phyloP scores from a whole-genome alignment of 1,140 invertebrate species.

The Zophobas atratus region DNA sequence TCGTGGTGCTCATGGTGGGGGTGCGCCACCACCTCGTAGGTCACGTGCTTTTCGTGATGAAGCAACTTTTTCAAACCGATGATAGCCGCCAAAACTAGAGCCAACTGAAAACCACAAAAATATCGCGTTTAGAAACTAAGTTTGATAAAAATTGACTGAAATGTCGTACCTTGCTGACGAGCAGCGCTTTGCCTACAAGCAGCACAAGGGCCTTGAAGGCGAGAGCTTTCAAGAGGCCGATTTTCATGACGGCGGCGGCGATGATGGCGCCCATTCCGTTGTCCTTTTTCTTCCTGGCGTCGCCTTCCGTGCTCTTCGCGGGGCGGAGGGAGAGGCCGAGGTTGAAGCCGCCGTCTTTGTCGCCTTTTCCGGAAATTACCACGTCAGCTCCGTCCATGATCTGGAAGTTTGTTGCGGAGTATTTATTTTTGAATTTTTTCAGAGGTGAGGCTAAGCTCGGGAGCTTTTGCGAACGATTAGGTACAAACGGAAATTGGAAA shows the following conservation, averaged over 20 bases:
- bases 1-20: slow-evolving; percentile 72
- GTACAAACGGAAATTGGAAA: no score
- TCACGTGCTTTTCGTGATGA: slow-evolving; percentile 81
- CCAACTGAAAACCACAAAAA: slow-evolving; percentile 70
- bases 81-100: slow-evolving; percentile 82
- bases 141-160: not conserved
- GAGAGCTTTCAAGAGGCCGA: slow-evolving; percentile 83
- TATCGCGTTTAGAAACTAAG: not conserved
- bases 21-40: slow-evolving; percentile 81
- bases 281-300: slow-evolving; percentile 79
- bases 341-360: slow-evolving; percentile 80
- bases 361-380: slow-evolving; percentile 78
- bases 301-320: slow-evolving; percentile 66
- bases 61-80: slow-evolving; percentile 88
- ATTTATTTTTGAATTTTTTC: no score
- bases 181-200: slow-evolving; percentile 85
- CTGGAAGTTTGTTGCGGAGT: slow-evolving; percentile 52
- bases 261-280: slow-evolving; percentile 83
- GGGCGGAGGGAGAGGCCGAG: slow-evolving; percentile 81
- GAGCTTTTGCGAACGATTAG: no score
- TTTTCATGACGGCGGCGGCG: slow-evolving; percentile 83
- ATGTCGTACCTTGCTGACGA: slow-evolving; percentile 78
- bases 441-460: no score
- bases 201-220: slow-evolving; percentile 86
- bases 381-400: slow-evolving; percentile 83